Conservation (phyloP, 2,113 vertebrate species). For the Silurus asotus region DNA sequence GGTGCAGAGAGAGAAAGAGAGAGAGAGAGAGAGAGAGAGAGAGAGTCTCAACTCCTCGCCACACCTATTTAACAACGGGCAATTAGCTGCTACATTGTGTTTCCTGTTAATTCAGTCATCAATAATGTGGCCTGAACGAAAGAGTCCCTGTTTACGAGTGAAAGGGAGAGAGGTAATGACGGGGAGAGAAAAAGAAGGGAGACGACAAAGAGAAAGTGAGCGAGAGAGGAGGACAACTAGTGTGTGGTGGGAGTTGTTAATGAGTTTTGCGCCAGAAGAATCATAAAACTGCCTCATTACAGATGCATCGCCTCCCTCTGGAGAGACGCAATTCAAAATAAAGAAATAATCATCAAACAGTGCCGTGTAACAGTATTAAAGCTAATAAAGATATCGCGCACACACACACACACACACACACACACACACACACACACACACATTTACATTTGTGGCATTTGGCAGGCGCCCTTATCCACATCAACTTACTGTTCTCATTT, state of each 20-base stretch:
- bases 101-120: conserved; percentile 65
- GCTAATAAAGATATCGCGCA: conserved; percentile 68
- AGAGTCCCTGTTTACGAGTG: conserved; percentile 36
- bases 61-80: conserved; percentile 31
- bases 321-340: conserved; percentile 46
- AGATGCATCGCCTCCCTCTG: conserved; percentile 61
- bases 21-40: neutral
- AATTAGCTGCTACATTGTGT: conserved; percentile 61
- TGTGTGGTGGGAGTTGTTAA: conserved; percentile 63
- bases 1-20: neutral
- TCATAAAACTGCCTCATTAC: conserved; percentile 76
- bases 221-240: neutral
- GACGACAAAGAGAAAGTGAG: conserved; percentile 48
- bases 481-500: too few relatives aligned
- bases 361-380: conserved; percentile 69
- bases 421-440: conserved; percentile 57
- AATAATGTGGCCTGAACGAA: conserved; percentile 61
- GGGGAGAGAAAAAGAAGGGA: conserved; percentile 37
- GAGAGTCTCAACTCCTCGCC: neutral
- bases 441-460: neutral
- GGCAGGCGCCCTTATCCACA: too few relatives aligned
- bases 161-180: conserved; percentile 62
- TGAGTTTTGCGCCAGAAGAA: conserved; percentile 73
- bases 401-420: conserved; percentile 46
- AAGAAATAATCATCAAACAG: conserved; percentile 66